A percentile compares a stretch with the other conserved stretches of the same genome.
These are phyloP conservation scores for Darevskia mixta DNA, from an alignment of 2,797 vertebrate species.

Conservation along the genomic window DNA sequence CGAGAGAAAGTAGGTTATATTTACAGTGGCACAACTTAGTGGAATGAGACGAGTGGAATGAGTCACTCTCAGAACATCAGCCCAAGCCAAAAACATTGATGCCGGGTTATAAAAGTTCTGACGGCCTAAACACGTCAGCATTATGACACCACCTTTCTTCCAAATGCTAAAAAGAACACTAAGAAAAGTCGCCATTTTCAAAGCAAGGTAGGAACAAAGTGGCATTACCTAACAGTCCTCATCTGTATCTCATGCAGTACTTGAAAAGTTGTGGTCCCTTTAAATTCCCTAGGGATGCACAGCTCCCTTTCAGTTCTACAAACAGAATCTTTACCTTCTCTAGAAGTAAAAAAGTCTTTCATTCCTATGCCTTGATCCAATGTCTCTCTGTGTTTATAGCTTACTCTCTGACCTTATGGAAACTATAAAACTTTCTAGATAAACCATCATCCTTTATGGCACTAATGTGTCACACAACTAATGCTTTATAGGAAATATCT, in stretches of 20 bases:
- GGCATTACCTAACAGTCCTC: slow-evolving; percentile 5
- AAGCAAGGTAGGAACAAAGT: not conserved
- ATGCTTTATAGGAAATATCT: not conserved
- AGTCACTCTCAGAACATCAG: slow-evolving; percentile 34
- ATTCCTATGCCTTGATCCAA: not conserved
- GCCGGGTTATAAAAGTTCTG: slow-evolving; percentile 28
- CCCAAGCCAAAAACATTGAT: slow-evolving; percentile 45
- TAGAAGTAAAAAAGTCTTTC: slow-evolving; percentile 20
- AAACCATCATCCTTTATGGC: not conserved
- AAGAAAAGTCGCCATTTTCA: slow-evolving; percentile 15
- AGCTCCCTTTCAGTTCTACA: slow-evolving; percentile 24
- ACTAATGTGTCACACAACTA: not conserved
- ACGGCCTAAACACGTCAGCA: slow-evolving; percentile 16
- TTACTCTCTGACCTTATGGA: not conserved
- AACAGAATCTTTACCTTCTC: slow-evolving; percentile 17
- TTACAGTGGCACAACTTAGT: slow-evolving; percentile 35
- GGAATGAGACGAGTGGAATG: slow-evolving; percentile 27
- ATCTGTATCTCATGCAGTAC: not conserved
- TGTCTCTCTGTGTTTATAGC: slow-evolving; percentile 3
- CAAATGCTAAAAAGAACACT: slow-evolving; percentile 9
- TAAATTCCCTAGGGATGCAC: slow-evolving; percentile 31
- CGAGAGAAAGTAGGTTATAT: slow-evolving; percentile 31
- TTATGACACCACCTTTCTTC: slow-evolving; percentile 34
- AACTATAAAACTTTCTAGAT: not conserved
- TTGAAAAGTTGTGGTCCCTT: slow-evolving; percentile 10